Conservation (phyloP, 2,797 vertebrate genomes). For the Acipenser ruthenus region DNA sequence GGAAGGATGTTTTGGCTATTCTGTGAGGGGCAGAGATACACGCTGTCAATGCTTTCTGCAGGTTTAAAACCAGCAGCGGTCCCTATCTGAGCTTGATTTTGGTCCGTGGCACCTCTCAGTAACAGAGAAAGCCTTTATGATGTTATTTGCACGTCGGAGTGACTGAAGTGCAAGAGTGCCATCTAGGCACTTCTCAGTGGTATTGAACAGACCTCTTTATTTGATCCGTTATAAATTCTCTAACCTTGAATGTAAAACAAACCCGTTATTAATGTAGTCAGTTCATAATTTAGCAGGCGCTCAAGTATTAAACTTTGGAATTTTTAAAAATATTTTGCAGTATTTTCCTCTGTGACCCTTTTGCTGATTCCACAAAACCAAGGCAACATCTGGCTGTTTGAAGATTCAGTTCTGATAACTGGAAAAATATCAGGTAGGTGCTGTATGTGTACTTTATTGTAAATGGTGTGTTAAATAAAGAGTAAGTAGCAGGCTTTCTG, state of each 20-base stretch:
- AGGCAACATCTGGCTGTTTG: conserved; percentile 87
- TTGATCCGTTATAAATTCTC: too few species aligned
- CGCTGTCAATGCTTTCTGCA: too few species aligned
- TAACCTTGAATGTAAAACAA: too few species aligned
- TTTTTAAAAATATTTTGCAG: conserved; percentile 40
- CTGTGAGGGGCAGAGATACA: too few species aligned
- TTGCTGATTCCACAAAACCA: conserved; percentile 69
- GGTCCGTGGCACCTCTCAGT: conserved; percentile 12
- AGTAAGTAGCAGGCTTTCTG: too few species aligned
- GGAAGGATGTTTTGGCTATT: too few species aligned
- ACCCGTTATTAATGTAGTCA: too few species aligned
- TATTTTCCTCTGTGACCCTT: conserved; percentile 80
- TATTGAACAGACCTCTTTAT: not conserved
- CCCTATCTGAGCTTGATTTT: not conserved
- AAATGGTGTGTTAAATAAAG: not conserved
- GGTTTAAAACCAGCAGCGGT: not conserved
- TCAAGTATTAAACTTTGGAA: too few species aligned
- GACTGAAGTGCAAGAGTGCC: conserved; percentile 17
- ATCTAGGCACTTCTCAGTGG: conserved; percentile 22
- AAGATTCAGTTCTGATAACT: conserved; percentile 77
- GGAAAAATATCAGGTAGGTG: conserved; percentile 73
- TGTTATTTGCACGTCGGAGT: not conserved
- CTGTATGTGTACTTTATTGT: conserved; percentile 13
- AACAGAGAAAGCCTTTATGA: not conserved
- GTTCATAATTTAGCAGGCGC: too few species aligned